Evolutionary conservation across 2,113 vertebrate genomes (phyloP).

Genomic region (Maccullochella peelii): DNA sequence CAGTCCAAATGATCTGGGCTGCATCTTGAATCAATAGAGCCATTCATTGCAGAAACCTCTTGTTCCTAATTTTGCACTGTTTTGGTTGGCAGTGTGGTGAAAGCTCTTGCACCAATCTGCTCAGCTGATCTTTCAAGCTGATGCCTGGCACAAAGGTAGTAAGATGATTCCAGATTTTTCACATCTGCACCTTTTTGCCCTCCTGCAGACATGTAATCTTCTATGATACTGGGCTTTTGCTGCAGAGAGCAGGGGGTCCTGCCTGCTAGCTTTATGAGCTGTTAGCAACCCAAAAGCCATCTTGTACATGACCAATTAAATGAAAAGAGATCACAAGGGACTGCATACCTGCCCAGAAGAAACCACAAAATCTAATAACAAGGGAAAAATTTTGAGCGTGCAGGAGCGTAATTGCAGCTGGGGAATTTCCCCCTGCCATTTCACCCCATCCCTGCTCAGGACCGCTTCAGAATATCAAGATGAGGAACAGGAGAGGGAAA

Average conservation of each 20-base stretch:
- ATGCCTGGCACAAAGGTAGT: not conserved
- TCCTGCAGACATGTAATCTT: not conserved
- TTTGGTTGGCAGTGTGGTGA: constrained; percentile 5
- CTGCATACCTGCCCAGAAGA: constrained; percentile 73
- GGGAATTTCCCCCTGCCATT: constrained; percentile 39
- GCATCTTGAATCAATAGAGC: constrained; percentile 7
- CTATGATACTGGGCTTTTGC: constrained; percentile 15
- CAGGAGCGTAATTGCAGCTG: constrained; percentile 53
- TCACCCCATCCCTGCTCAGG: not conserved
- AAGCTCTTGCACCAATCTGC: no score
- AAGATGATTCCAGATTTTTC: not conserved
- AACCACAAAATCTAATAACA: constrained; percentile 69
- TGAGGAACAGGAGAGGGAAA: not conserved
- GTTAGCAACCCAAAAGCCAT: constrained; percentile 69
- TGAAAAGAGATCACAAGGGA: constrained; percentile 65
- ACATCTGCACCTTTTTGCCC: not conserved
- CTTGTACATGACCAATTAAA: constrained; percentile 77
- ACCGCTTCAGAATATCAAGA: not conserved
- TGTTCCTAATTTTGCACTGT: not conserved
- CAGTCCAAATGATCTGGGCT: constrained; percentile 16
- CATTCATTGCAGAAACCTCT: constrained; percentile 3
- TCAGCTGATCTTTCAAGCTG: no score
- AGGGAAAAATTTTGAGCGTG: constrained; percentile 29
- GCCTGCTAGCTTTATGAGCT: constrained; percentile 70
- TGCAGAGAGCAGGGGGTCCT: constrained; percentile 42